These are phyloP conservation scores for Heliothis virescens DNA, from an alignment of 1,140 invertebrate genomes.

Conservation along the genomic window DNA sequence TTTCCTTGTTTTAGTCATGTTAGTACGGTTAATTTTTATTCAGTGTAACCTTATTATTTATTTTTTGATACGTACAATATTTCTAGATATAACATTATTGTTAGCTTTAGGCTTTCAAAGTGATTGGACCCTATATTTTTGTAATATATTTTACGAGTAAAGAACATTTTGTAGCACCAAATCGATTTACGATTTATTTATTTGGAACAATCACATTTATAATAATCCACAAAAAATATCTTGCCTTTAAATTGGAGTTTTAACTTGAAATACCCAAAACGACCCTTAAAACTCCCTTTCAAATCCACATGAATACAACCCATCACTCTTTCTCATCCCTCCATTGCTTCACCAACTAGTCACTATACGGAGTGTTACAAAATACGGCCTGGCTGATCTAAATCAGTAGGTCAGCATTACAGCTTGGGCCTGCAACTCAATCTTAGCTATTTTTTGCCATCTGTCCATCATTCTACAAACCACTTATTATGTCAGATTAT, in stretches of 20 bases:
- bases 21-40: neutral
- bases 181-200: too few species aligned
- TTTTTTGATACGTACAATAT: too few species aligned
- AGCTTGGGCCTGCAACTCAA: neutral
- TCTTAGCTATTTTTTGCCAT: slow-evolving; percentile 1
- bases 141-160: too few species aligned
- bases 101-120: too few species aligned
- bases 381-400: neutral
- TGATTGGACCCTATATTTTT: too few species aligned
- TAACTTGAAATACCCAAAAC: neutral
- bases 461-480: slow-evolving; percentile 21
- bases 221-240: too few species aligned
- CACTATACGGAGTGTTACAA: slow-evolving; percentile 1
- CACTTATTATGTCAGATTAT: slow-evolving; percentile 24
- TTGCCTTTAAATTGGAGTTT: neutral
- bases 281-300: neutral
- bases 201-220: too few species aligned
- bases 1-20: too few species aligned
- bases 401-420: slow-evolving; percentile 21
- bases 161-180: too few species aligned
- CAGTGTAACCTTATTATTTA: too few species aligned
- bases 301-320: neutral
- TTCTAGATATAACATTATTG: too few species aligned
- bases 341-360: neutral
- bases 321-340: neutral